phyloP scores from a whole-genome alignment of 2,888 invertebrate species.

The Nymphalis polychloros region DNA sequence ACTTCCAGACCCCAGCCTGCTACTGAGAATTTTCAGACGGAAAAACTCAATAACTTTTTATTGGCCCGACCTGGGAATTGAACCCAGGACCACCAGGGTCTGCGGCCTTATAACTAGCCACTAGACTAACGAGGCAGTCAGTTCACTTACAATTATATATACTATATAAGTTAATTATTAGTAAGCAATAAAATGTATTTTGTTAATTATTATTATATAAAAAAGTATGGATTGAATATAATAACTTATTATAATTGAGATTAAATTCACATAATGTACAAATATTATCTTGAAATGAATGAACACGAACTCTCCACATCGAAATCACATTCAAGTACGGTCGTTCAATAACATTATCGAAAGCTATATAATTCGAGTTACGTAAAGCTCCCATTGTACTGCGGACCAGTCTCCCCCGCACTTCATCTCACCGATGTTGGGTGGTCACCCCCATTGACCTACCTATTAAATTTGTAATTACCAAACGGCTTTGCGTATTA shows the following conservation, averaged over 20 bases:
- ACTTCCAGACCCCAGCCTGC: too few relatives aligned
- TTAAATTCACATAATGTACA: neutral
- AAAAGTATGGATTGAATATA: neutral
- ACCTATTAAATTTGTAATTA: slow-evolving; percentile 78
- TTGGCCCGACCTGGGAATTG: too few relatives aligned
- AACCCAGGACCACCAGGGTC: too few relatives aligned
- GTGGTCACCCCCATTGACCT: slow-evolving; percentile 58
- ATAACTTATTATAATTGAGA: neutral
- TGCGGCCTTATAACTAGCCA: too few relatives aligned
- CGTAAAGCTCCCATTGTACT: slow-evolving; percentile 60
- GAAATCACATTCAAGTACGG: slow-evolving; percentile 44
- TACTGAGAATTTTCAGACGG: too few relatives aligned
- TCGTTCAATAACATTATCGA: slow-evolving; percentile 59
- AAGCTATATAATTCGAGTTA: slow-evolving; percentile 65
- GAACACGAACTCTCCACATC: slow-evolving; percentile 11
- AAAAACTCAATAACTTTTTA: too few relatives aligned
- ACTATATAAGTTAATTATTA: too few relatives aligned
- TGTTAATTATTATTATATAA: too few relatives aligned
- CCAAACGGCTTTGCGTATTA: slow-evolving; percentile 67
- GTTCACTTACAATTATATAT: too few relatives aligned
- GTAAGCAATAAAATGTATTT: too few relatives aligned
- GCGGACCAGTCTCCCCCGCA: slow-evolving; percentile 47
- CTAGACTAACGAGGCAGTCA: too few relatives aligned
- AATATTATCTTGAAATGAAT: slow-evolving; percentile 20
- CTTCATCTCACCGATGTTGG: slow-evolving; percentile 38